Percentiles rank a stretch among this genome's conserved stretches.
Evolutionary conservation across 2,113 vertebrate species (phyloP).

Genomic region (Dolichallabes microphthalmus): DNA sequence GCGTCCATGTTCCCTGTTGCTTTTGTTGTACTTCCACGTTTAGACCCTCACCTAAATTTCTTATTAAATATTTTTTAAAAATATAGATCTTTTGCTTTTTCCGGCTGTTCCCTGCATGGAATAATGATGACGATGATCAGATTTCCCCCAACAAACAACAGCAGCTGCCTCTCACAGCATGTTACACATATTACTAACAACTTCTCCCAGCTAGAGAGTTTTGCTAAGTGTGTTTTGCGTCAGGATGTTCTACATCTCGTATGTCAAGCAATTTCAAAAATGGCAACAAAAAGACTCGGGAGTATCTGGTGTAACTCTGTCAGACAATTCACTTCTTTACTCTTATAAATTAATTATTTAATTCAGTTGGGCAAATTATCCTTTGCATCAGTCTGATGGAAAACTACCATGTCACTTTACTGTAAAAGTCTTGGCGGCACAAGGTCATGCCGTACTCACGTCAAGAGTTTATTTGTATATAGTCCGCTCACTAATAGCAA

Average conservation of each 20-base stretch:
- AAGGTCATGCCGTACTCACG: too few species aligned
- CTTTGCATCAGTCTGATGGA: too few species aligned
- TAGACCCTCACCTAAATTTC: neutral
- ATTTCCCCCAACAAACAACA: neutral
- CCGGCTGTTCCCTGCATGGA: neutral
- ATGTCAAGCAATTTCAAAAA: neutral
- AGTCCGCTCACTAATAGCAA: too few species aligned
- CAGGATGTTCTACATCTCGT: neutral
- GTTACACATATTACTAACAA: neutral
- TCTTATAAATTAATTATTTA: neutral
- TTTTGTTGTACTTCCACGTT: neutral
- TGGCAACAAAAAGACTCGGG: neutral
- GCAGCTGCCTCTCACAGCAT: neutral
- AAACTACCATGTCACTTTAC: too few species aligned
- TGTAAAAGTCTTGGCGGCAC: too few species aligned
- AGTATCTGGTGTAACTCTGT: neutral
- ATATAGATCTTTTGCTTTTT: neutral
- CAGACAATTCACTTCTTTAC: neutral
- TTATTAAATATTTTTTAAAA: too few species aligned
- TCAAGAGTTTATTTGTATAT: too few species aligned
- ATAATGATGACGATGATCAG: neutral
- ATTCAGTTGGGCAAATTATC: neutral
- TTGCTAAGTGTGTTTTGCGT: neutral
- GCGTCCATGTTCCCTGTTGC: neutral
- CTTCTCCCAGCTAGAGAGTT: neutral